Base-by-base conservation (phyloP, 2,888 invertebrate genomes). In the Drosophila neutralis region DNA sequence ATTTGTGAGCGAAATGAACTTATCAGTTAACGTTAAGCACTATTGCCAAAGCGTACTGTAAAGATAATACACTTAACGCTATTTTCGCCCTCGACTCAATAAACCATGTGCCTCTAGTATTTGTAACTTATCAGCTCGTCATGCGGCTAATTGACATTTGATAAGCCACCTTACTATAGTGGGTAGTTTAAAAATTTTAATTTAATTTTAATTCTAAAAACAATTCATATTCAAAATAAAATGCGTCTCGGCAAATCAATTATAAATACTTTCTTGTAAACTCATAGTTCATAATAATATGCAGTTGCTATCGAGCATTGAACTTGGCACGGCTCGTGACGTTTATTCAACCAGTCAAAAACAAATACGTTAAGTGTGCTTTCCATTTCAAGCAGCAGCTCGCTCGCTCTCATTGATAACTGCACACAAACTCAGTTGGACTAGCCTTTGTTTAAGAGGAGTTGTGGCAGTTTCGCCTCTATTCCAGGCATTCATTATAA, bases 241-340 rank as follows among this genome's bases (percentile, higher is more conserved):
- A 31, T 15, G 48, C 51, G 27, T 7, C 35, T 54, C 31, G 31
- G 15, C 7, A 24, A 15, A n/a, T 29, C 35, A 54, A 13, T 24
- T 29, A 42, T n/a, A 57, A 49, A 51, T 27, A 38, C 24, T 56
- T 36, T 27, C 7, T 15, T 15, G 2, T 15, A 2, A 13, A 15
- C 7, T 45, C 1, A 13, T 11, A 38, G 24, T 40, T 48, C 7
- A 63, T 61, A 61, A 67, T 63, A 63, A 52, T 57, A 68, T 72
- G 78, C 69, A 77, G 40, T 73, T 48, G 51, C 66, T 76, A 89
- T 89, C 87, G 85, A 84, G 38, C 84, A 71, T 87, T 84, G 89
- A 84, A 89, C 84, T 84, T 78, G 73, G 33, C 71, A 73, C 71
- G 10, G 69, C 42, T 36, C 35, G 35, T 56, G 38, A 49, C 56